Evolutionary conservation across 1,140 invertebrate species (phyloP), one percentile per base, ranked within the genome.

Genomic region (Drosophila prosaltans): DNA sequence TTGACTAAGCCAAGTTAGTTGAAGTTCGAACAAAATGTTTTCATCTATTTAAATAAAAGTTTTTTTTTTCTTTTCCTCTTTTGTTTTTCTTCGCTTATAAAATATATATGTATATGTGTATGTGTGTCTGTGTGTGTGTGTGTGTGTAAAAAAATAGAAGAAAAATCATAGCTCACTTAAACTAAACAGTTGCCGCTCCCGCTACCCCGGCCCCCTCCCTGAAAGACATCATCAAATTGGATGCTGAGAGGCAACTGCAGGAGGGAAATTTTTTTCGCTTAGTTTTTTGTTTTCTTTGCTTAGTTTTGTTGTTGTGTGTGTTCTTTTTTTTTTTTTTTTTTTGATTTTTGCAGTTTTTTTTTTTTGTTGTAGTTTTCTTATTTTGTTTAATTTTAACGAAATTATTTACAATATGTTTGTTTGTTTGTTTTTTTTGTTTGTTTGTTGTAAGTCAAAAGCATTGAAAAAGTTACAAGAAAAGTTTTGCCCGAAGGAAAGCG

Each of bases 101-200:
- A 48, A 24, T 24, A 48, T 48, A 43, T 43, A n/a, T 61, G 39
- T 66, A 39, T 61, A 71, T 74, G 32, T 28, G 54, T 66, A 40
- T 28, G 54, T 66, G 30, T 24, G 8, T 45, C 10, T 66, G 2
- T 40, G 4, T 60, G 16, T 40, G 32, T 60, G 16, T 40, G 32
- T 60, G 16, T 41, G 58, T 24, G 32, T 39, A 48, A 48, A 48
- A 26, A 24, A 24, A 21, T 48, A 24, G 24, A 51, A 51, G 45
- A 72, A 82, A 88, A 88, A 86, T 82, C 83, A 86, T 88, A 78
- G 80, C 73, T 88, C 83, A 69, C 83, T 86, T 86, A 86, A 82
- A 67, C 83, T 86, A 86, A 75, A 68, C 80, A 86, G 80, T 70
- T 86, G 83, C 83, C 82, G 8, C 45, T 51, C n/a, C 45, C 45